These are phyloP conservation scores for Drosophila nr. medialis DNA, from an alignment of 2,888 invertebrate genomes.

Conservation along the genomic window DNA sequence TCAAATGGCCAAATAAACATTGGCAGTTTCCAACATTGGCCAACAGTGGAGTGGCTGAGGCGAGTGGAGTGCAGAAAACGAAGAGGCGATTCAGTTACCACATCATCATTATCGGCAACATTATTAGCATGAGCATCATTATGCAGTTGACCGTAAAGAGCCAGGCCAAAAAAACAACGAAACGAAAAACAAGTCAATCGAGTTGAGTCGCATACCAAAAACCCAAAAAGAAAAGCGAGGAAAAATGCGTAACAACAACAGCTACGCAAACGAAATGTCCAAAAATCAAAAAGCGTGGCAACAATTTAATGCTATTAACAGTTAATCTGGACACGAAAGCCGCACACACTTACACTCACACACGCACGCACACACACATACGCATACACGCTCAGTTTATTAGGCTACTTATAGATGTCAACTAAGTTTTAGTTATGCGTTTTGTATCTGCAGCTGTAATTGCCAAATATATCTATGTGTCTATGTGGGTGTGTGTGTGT, in stretches of 20 bases:
- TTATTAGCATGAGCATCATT: conserved; percentile 31
- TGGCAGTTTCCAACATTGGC: conserved; percentile 55
- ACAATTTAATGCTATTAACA: conserved; percentile 68
- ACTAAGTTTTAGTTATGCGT: conserved; percentile 46
- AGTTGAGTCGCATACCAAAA: conserved; percentile 54
- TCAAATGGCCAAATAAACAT: conserved; percentile 71
- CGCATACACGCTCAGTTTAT: conserved; percentile 30
- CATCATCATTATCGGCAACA: conserved; percentile 57
- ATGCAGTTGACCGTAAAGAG: conserved; percentile 29
- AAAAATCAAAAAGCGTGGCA: conserved; percentile 75
- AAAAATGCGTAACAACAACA: conserved; percentile 50
- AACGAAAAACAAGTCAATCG: conserved; percentile 69
- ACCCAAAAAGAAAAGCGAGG: conserved; percentile 35
- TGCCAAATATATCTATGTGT: conserved; percentile 4
- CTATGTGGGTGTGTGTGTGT: background rate
- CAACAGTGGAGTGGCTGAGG: conserved; percentile 34
- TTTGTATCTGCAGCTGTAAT: conserved; percentile 8
- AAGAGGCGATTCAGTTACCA: conserved; percentile 61
- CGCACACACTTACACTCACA: background rate
- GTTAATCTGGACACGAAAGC: conserved; percentile 63
- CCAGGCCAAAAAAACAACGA: conserved; percentile 25
- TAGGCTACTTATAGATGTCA: conserved; percentile 41
- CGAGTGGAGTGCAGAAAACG: conserved; percentile 12
- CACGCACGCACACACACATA: background rate
- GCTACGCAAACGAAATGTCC: conserved; percentile 42